Base-by-base conservation (phyloP, 2,113 vertebrate species). In the Cebidichthys violaceus region DNA sequence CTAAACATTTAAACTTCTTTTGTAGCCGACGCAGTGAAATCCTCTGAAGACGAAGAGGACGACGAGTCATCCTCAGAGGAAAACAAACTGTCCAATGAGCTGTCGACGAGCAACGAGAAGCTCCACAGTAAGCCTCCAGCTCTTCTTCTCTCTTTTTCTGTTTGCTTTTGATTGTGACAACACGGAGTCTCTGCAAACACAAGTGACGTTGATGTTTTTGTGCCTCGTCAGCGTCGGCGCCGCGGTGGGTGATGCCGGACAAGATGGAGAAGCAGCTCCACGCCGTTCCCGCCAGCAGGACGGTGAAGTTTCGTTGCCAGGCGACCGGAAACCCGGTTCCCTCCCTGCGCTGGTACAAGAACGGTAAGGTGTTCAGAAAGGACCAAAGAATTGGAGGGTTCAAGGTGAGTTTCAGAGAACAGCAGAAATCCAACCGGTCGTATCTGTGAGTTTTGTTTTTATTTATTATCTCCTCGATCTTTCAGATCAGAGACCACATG, bases 231-330 rank as follows among this genome's bases (percentile, higher is more conserved):
- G 96, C 95, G 20, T 87, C 95, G 15, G 94, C 96, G 72, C 97
- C 97, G 0, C 96, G 95, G 81, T 99, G 97, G 97, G 94, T 96
- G 4, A 96, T 93, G 57, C 97, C 97, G 0, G 97, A 97, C 68
- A 97, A 97, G 92, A 98, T 98, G 97, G 96, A 97, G 92, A 98
- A 97, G 95, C 96, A 96, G 82, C 93, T 97, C 39, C 96, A 97
- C 0, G 96, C 96, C 0, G 96, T 98, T 1, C 97, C 97, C 0
- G 96, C 96, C 2, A 96, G 96, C 82, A 96, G 94, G 69, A 98
- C 96, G 0, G 97, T 97, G 17, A 97, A 96, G 75, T 97, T 99
- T 82, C 96, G 96, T 1, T 99, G 97, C 77, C 96, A 96, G 0
- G 97, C 97, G 0, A 95, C 94, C 0, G 97, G 97, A 37, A 98